Evolutionary conservation across 2,113 vertebrate species (phyloP), one percentile per base, ranked within the genome.

Genomic region (Barbus barbus): DNA sequence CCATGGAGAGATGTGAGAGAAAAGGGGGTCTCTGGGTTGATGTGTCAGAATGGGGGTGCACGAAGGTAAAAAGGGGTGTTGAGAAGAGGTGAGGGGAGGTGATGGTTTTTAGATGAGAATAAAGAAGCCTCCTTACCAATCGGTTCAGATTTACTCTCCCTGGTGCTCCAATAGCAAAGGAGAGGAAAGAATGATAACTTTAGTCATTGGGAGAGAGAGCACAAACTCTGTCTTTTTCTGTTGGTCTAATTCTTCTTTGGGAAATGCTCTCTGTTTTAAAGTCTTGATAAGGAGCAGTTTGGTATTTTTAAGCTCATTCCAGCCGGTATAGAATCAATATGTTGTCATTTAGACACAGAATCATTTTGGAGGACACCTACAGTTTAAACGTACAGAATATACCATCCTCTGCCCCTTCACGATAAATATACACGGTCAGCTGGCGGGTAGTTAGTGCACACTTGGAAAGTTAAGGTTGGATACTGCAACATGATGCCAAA

Each of bases 81-180:
- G 87, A 88, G 88, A 88, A 84, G 91, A 91, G 86, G 90, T 94
- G 93, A 91, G 92, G 92, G 92, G 87, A 90, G 91, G 92, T 94
- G 92, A 90, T 94, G 94, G 94, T 93, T 90, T 89, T 93, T 94
- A 92, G 90, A 95, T 94, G 92, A 92, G 90, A 93, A 92, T 93
- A 95, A 94, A 95, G 94, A 95, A 95, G 94, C 92, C 94, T 95
- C 94, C 94, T 94, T 95, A 94, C 94, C 93, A 93, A 93, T 91
- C 75, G 85, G 91, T 90, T 87, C 92, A 93, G 91, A 92, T 93
- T 86, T 81, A 92, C 90, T 91, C 91, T 93, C 91, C 90, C 90
- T 93, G 94, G 92, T 85, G 90, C 91, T 93, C 92, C 92, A 89
- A 88, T 90, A 89, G 77, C 80, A 85, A 81, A 69, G 82, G 77